Percentiles rank a stretch among this genome's conserved stretches.
Conservation (phyloP, 1,140 invertebrate genomes). For the Epicauta chinensis region DNA sequence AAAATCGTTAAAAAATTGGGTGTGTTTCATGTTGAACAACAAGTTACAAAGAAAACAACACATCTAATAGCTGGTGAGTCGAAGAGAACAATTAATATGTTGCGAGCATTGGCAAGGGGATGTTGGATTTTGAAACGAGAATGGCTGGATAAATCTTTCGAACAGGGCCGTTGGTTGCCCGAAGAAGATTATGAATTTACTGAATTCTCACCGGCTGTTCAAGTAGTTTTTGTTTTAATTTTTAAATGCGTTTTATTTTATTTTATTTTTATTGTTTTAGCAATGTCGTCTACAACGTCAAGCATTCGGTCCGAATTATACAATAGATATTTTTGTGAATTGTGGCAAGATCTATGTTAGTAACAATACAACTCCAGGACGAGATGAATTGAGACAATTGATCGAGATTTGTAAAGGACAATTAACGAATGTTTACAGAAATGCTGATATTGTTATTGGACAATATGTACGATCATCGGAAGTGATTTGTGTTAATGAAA, state of each 20-base stretch:
- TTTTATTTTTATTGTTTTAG: slow-evolving; percentile 32
- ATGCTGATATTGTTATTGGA: slow-evolving; percentile 47
- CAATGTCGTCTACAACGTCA: slow-evolving; percentile 45
- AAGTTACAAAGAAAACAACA: slow-evolving; percentile 46
- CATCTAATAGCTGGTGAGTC: slow-evolving; percentile 48
- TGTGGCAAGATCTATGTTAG: slow-evolving; percentile 46
- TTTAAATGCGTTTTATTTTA: slow-evolving; percentile 6
- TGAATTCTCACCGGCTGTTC: slow-evolving; percentile 47
- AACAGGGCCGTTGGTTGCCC: slow-evolving; percentile 45
- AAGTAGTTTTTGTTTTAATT: slow-evolving; percentile 35
- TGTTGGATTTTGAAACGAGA: slow-evolving; percentile 50
- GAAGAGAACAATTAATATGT: slow-evolving; percentile 49
- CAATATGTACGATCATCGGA: slow-evolving; percentile 32
- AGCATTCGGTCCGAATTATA: slow-evolving; percentile 46
- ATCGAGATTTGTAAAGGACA: slow-evolving; percentile 45
- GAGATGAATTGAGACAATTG: slow-evolving; percentile 45
- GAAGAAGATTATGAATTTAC: slow-evolving; percentile 49
- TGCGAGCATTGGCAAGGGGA: slow-evolving; percentile 48
- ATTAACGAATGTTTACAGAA: slow-evolving; percentile 36
- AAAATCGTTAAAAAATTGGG: slow-evolving; percentile 46
- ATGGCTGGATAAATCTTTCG: slow-evolving; percentile 46
- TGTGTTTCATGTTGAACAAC: slow-evolving; percentile 44
- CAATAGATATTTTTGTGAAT: slow-evolving; percentile 45
- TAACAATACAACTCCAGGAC: slow-evolving; percentile 35
- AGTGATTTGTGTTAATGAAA: slow-evolving; percentile 41